Percentiles rank a stretch among this genome's conserved stretches.
Evolutionary conservation across 2,113 vertebrate species (phyloP).

Genomic region (Albula glossodonta): DNA sequence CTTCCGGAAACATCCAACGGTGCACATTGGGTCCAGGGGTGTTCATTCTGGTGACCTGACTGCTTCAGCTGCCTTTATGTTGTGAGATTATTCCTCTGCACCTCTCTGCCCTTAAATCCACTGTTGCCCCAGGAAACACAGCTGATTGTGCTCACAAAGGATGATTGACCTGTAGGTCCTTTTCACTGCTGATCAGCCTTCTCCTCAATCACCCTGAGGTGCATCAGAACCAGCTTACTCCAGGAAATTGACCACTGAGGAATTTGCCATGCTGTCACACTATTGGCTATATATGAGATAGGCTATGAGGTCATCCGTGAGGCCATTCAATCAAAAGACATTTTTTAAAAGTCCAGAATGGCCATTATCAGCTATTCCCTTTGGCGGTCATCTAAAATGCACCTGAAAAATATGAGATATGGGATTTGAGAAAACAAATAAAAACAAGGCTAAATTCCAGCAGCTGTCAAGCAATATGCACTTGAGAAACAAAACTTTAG

Average conservation of each 20-base stretch:
- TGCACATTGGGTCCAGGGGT: background rate
- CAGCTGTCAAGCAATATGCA: slow-evolving; percentile 18
- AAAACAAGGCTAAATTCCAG: slow-evolving; percentile 4
- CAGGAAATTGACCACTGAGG: background rate
- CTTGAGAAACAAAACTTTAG: slow-evolving; percentile 17
- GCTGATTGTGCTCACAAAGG: background rate
- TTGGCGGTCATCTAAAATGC: slow-evolving; percentile 36
- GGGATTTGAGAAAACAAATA: slow-evolving; percentile 9
- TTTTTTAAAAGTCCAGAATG: background rate
- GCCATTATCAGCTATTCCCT: background rate
- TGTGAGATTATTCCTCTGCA: background rate
- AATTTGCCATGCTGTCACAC: background rate
- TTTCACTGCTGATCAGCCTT: background rate
- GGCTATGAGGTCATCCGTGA: background rate
- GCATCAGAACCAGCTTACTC: background rate
- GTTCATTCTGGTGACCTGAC: background rate
- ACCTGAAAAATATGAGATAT: background rate
- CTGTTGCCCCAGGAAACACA: slow-evolving; percentile 13
- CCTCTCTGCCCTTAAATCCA: slow-evolving; percentile 5
- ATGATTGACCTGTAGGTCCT: background rate
- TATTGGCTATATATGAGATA: background rate
- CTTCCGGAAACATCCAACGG: too few relatives aligned
- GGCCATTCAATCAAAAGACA: background rate
- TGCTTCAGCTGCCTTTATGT: background rate
- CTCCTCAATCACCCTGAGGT: slow-evolving; percentile 19